Evolutionary conservation across 2,797 vertebrate genomes (phyloP).

Genomic region (Catamblyrhynchus diadema): DNA sequence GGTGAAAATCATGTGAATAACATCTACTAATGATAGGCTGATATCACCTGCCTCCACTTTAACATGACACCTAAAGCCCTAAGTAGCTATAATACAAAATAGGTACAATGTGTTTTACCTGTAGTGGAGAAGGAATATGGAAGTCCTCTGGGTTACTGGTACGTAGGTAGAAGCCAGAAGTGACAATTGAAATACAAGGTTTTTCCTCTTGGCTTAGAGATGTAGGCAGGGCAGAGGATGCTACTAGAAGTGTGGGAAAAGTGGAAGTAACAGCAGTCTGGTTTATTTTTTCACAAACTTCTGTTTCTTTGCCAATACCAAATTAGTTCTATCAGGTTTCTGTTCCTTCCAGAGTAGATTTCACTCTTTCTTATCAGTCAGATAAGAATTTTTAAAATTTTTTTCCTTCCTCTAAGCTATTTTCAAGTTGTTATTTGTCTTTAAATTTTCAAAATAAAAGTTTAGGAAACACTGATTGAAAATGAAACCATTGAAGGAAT

Average conservation of each 20-base stretch:
- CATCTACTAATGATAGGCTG: no score
- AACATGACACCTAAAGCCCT: no score
- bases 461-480: neutral
- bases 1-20: no score
- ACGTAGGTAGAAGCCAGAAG: neutral
- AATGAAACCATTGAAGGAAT: neutral
- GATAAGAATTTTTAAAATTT: neutral
- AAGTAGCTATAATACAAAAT: neutral
- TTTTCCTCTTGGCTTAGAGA: neutral
- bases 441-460: neutral
- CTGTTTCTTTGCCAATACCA: neutral
- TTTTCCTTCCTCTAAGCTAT: neutral
- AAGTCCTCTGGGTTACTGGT: neutral
- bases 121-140: neutral
- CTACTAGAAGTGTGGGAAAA: neutral
- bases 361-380: neutral
- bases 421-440: neutral
- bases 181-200: neutral
- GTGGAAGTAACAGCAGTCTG: neutral
- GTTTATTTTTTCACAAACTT: neutral
- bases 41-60: no score
- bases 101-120: accelerated
- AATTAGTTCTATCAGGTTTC: neutral
- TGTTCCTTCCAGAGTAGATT: neutral
- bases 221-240: neutral